Evolutionary conservation across 2,888 invertebrate species (phyloP), one percentile per base, ranked within the genome.

Genomic region (Crematogaster levior): DNA sequence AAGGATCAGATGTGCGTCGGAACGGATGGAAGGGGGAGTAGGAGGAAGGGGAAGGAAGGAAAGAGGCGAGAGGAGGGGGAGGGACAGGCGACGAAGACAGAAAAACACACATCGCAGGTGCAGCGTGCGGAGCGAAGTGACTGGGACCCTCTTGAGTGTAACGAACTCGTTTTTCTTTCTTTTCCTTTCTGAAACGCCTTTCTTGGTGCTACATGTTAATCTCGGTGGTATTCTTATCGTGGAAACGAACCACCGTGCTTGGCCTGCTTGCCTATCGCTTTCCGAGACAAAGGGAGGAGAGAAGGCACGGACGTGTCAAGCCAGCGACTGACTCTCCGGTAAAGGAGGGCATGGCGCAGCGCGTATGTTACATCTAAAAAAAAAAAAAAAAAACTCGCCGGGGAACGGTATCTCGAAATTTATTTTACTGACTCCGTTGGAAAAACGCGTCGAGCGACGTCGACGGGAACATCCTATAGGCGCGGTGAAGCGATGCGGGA

Each of bases 221-320:
- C 53, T 27, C 53, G n/a, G 37, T 10, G 34, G 34, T 18, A 66
- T 56, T 43, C 43, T 75, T 51, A 75, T 75, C 79, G 68, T 56
- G 58, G 63, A 86, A 86, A 79, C 86, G 46, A 83, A 73, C 60
- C 46, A 27, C 30, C 73, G 58, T 27, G 68, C 9, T n/a, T n/a
- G n/a, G n/a, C 60, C 15, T 15, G 63, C 1, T 21, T 43, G 43
- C 63, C 63, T 63, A 18, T 6, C 56, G 24, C 30, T 70, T 40
- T 5, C 15, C 37, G 75, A 58, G 70, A 70, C 79, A 79, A 70
- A 70, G 34, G 70, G 21, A 70, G 70, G 15, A n/a, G 40, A 21
- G 27, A 60, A 27, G 34, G 18, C 37, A 10, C 21, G 34, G 7
- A 18, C 18, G 27, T 53, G 37, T 18, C 61, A 37, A 18, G 15